These are phyloP conservation scores for Calidris pugnax DNA, from an alignment of 2,113 vertebrate genomes.

Conservation along the genomic window DNA sequence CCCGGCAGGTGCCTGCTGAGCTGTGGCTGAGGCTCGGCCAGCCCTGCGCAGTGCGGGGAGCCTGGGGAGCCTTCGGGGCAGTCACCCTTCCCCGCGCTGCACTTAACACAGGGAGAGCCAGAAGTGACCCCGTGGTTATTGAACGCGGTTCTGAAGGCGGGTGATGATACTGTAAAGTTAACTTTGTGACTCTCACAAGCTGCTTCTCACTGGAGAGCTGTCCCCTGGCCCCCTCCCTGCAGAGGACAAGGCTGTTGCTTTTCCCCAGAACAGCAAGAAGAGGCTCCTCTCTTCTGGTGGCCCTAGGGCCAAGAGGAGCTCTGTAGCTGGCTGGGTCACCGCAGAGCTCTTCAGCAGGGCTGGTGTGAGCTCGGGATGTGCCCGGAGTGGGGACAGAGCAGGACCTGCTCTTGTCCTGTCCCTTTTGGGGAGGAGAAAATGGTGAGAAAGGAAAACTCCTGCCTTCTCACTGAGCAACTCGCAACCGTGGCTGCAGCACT, in stretches of 20 bases:
- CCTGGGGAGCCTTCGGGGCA: not conserved
- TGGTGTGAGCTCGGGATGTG: accelerated
- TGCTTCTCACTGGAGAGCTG: accelerated
- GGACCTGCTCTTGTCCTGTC: not conserved
- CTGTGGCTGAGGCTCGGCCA: accelerated
- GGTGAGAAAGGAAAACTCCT: not conserved
- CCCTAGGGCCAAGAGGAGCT: not conserved
- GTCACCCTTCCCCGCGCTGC: not conserved
- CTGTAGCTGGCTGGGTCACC: not conserved
- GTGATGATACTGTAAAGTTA: too few relatives aligned
- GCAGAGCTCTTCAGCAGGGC: not conserved
- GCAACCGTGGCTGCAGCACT: not conserved
- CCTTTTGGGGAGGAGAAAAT: not conserved
- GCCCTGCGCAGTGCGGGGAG: not conserved
- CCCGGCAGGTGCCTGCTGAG: accelerated
- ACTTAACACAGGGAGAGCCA: not conserved
- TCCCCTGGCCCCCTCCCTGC: not conserved
- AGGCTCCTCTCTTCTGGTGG: not conserved
- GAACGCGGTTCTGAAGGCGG: too few relatives aligned
- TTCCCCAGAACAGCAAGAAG: not conserved
- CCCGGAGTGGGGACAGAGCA: too few relatives aligned
- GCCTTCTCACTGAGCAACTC: accelerated
- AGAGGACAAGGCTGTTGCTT: not conserved
- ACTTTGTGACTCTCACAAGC: not conserved
- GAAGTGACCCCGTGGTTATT: accelerated